Evolutionary conservation across 2,113 vertebrate species (phyloP).

Genomic region (Coreoperca whiteheadi): DNA sequence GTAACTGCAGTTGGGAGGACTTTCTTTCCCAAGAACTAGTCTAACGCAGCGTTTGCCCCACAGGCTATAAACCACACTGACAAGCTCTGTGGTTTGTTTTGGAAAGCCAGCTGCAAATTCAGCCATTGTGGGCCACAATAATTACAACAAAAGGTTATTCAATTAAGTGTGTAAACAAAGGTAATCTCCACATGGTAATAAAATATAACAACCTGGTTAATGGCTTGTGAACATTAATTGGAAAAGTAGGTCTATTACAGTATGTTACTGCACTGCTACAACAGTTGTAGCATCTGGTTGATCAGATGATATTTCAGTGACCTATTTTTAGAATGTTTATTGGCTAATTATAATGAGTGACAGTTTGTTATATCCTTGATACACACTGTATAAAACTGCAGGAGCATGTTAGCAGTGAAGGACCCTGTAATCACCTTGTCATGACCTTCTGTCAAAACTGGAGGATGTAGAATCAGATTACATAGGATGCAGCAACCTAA

Average conservation of each 20-base stretch:
- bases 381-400: background rate
- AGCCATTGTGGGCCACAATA: background rate
- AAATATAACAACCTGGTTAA: constrained; percentile 8
- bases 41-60: background rate
- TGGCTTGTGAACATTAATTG: constrained; percentile 5
- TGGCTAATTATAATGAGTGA: background rate
- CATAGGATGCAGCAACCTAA: background rate
- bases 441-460: background rate
- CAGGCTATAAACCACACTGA: constrained; percentile 1
- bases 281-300: background rate
- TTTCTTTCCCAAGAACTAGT: background rate
- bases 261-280: background rate
- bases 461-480: background rate
- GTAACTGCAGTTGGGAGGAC: background rate
- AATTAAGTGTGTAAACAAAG: constrained; percentile 10
- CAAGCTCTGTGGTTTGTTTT: constrained; percentile 4
- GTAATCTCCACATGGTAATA: constrained; percentile 8
- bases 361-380: background rate
- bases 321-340: constrained; percentile 8
- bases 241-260: background rate
- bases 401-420: background rate
- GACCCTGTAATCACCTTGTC: background rate
- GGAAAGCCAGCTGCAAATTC: background rate
- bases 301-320: constrained; percentile 4
- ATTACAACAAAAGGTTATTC: constrained; percentile 28